phyloP scores from a whole-genome alignment of 2,113 vertebrate genomes.

The Dicaeum eximium region DNA sequence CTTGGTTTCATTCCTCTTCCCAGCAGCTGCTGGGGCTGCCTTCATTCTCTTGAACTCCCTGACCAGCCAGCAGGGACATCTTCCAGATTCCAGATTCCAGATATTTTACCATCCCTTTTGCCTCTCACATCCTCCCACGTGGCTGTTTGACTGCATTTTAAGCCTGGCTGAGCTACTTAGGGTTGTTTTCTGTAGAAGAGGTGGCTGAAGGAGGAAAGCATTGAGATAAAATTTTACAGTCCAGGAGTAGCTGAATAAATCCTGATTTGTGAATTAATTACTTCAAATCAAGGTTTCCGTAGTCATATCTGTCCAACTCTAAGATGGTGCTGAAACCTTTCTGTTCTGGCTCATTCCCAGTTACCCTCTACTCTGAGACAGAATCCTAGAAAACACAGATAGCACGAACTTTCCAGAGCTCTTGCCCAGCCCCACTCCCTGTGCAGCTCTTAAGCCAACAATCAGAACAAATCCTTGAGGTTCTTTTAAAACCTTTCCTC shows the following conservation, averaged over 20 bases:
- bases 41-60: not conserved
- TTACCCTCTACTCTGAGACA: not conserved
- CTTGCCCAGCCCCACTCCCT: not conserved
- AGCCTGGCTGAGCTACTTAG: not conserved
- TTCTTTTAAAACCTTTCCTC: not conserved
- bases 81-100: not conserved
- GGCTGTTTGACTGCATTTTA: not conserved
- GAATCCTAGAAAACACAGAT: not conserved
- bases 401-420: not conserved
- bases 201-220: not conserved
- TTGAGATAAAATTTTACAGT: not conserved
- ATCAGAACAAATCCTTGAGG: not conserved
- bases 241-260: not conserved
- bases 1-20: not conserved
- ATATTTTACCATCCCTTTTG: not conserved
- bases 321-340: not conserved
- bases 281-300: not conserved
- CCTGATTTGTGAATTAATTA: not conserved
- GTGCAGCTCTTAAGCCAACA: not conserved
- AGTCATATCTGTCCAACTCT: not conserved
- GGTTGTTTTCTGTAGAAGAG: not conserved
- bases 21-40: not conserved
- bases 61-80: not conserved
- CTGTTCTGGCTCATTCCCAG: not conserved
- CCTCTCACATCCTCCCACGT: rapidly evolving